A percentile compares a stretch with the other conserved stretches of the same genome.
Conservation (phyloP, 1,140 invertebrate species). For the Zaprionus ornatus region DNA sequence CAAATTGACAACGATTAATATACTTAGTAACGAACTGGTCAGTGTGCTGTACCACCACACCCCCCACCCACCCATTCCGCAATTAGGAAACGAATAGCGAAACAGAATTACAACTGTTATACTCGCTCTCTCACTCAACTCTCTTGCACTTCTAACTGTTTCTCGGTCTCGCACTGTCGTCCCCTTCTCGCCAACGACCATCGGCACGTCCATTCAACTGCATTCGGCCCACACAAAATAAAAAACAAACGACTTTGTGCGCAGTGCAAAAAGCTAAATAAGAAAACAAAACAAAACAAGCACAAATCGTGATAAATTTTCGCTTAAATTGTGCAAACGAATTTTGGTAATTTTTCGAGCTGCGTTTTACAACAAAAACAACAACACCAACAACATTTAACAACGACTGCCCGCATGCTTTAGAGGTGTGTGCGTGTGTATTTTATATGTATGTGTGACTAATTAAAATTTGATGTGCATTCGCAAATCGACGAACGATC, state of each 20-base stretch:
- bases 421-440: slow-evolving; percentile 11
- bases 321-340: slow-evolving; percentile 74
- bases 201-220: slow-evolving; percentile 68
- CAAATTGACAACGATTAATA: slow-evolving; percentile 45
- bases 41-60: neutral
- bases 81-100: slow-evolving; percentile 41
- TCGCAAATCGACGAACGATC: slow-evolving; percentile 50
- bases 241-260: slow-evolving; percentile 57
- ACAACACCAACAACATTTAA: slow-evolving; percentile 40
- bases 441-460: slow-evolving; percentile 47
- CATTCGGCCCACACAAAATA: slow-evolving; percentile 60
- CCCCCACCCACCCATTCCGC: slow-evolving; percentile 10
- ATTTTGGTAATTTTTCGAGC: slow-evolving; percentile 57
- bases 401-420: slow-evolving; percentile 33
- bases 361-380: slow-evolving; percentile 19
- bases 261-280: slow-evolving; percentile 54
- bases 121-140: slow-evolving; percentile 22
- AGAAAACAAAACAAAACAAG: slow-evolving; percentile 36
- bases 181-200: slow-evolving; percentile 44
- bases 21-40: slow-evolving; percentile 41
- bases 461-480: slow-evolving; percentile 73
- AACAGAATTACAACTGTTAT: slow-evolving; percentile 20
- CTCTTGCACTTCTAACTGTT: slow-evolving; percentile 7
- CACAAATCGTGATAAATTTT: slow-evolving; percentile 76
- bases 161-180: neutral